Percentiles rank a stretch among this genome's conserved stretches.
Evolutionary conservation across 2,797 vertebrate genomes (phyloP).

Genomic region (Delichon dasypus): DNA sequence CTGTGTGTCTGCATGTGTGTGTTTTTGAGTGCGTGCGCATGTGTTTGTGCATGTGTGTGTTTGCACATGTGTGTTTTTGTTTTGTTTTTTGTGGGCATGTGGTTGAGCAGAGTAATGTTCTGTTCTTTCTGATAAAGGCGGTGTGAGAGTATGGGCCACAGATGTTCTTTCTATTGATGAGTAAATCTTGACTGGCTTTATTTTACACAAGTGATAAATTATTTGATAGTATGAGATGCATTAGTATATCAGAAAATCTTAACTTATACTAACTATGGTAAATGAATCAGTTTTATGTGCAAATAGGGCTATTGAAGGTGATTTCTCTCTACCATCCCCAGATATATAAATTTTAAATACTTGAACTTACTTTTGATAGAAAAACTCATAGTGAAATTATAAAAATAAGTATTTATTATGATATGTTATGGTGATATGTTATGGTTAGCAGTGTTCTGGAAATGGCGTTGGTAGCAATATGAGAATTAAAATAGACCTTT

Average conservation of each 20-base stretch:
- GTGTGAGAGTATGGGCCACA: background rate
- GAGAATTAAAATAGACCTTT: background rate
- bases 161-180: background rate
- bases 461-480: background rate
- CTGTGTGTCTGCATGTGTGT: too few species aligned
- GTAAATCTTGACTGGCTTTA: background rate
- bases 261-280: background rate
- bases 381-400: background rate
- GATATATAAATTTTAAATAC: background rate
- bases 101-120: background rate
- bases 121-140: background rate
- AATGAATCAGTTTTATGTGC: background rate
- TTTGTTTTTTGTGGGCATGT: rapidly evolving
- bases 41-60: too few species aligned
- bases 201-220: background rate
- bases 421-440: too few species aligned
- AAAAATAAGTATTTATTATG: background rate
- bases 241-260: background rate
- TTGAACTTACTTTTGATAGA: background rate
- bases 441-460: background rate
- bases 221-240: background rate
- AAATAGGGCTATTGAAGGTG: background rate
- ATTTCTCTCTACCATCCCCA: background rate
- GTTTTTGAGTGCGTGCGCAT: too few species aligned
- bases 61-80: too few species aligned